phyloP scores from a whole-genome alignment of 2,113 vertebrate species.

The Ptychochromis oligacanthus region DNA sequence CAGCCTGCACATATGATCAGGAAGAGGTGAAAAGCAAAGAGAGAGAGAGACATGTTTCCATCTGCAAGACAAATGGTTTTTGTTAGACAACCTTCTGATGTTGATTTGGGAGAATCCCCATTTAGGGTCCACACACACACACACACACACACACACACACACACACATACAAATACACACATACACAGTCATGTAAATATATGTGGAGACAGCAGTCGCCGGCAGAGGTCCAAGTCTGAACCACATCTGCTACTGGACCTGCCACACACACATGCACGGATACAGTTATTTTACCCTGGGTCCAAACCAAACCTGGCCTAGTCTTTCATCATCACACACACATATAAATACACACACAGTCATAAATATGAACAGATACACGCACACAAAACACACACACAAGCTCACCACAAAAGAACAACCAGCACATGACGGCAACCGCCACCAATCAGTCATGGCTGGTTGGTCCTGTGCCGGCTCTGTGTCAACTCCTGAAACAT shows the following conservation, averaged over 20 bases:
- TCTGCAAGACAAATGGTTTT: constrained; percentile 83
- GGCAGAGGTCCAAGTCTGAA: constrained; percentile 73
- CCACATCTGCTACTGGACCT: constrained; percentile 80
- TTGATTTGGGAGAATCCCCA: constrained; percentile 80
- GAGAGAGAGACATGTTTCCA: constrained; percentile 73
- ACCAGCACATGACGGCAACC: constrained; percentile 73
- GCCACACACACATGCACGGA: constrained; percentile 55
- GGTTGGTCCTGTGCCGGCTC: constrained; percentile 70
- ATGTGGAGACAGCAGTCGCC: constrained; percentile 72
- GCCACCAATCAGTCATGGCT: constrained; percentile 77
- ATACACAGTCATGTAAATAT: constrained; percentile 70
- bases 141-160: constrained; percentile 3
- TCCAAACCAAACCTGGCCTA: constrained; percentile 62
- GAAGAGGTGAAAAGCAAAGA: constrained; percentile 57
- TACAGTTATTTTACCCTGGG: constrained; percentile 49
- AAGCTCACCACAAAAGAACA: constrained; percentile 74
- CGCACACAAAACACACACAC: constrained; percentile 45
- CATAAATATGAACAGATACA: constrained; percentile 48
- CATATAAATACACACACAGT: constrained; percentile 47
- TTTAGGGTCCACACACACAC: constrained; percentile 39
- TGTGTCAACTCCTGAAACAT: constrained; percentile 71
- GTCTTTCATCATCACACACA: constrained; percentile 55
- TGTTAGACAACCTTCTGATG: constrained; percentile 78
- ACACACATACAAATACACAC: constrained; percentile 30
- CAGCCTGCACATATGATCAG: constrained; percentile 76